These are phyloP conservation scores for Ateles fusciceps DNA, from an alignment of 2,797 vertebrate species.

Conservation along the genomic window DNA sequence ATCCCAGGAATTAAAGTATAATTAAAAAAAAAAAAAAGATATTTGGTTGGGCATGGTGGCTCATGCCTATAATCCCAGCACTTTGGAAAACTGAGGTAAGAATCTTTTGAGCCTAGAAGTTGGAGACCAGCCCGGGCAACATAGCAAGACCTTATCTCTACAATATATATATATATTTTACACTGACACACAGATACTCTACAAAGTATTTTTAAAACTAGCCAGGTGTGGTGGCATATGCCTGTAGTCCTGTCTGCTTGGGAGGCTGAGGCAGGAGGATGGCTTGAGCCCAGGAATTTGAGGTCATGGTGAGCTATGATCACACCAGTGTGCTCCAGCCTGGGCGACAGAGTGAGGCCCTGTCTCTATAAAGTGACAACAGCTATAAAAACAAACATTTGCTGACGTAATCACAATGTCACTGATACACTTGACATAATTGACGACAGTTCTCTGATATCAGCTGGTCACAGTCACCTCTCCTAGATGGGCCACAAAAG, in stretches of 20 bases:
- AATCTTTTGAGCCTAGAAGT: too few species aligned
- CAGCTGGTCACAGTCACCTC: background rate
- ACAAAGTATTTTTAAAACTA: too few species aligned
- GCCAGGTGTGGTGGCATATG: background rate
- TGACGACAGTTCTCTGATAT: background rate
- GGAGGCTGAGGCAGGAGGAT: background rate
- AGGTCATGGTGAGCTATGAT: background rate
- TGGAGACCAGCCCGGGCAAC: too few species aligned
- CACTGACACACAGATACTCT: too few species aligned
- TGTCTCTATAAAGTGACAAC: too few species aligned
- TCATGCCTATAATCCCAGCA: too few species aligned
- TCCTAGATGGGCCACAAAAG: background rate
- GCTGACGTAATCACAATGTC: background rate
- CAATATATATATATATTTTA: too few species aligned
- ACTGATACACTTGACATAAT: background rate
- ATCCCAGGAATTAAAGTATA: too few species aligned
- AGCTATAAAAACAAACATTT: background rate
- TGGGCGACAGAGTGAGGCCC: background rate
- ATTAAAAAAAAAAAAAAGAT: background rate
- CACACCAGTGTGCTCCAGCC: background rate
- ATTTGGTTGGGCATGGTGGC: too few species aligned
- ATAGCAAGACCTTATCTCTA: too few species aligned
- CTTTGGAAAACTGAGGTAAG: too few species aligned
- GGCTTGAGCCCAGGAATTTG: background rate
- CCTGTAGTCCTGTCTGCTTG: background rate